Conservation (phyloP, 2,797 vertebrate species). For the Denticeps clupeoides region DNA sequence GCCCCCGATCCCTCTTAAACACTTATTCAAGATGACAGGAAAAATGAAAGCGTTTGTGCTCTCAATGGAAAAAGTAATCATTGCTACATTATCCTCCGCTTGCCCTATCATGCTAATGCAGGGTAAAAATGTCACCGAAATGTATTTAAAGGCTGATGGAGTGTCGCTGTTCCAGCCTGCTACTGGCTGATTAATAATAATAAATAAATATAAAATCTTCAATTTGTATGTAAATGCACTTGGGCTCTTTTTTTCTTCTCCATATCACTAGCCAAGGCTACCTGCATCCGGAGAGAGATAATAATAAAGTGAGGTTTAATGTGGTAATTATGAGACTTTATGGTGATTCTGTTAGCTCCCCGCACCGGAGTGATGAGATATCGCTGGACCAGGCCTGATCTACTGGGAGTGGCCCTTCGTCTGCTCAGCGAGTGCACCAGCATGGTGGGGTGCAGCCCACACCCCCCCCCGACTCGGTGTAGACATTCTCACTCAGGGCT, state of each 20-base stretch:
- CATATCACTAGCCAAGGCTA: conserved; percentile 63
- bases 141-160: conserved; percentile 84
- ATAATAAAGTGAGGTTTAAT: conserved; percentile 80
- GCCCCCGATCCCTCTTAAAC: conserved; percentile 68
- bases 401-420: too few species aligned
- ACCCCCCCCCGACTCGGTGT: too few species aligned
- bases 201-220: conserved; percentile 65
- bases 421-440: too few species aligned
- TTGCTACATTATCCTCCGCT: conserved; percentile 81
- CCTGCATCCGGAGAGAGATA: conserved; percentile 68
- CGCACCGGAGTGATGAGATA: conserved; percentile 63
- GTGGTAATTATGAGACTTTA: conserved; percentile 80
- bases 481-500: too few species aligned
- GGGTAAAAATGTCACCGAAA: conserved; percentile 82
- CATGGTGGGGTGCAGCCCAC: too few species aligned
- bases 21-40: conserved; percentile 88
- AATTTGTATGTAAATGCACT: conserved; percentile 85
- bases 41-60: conserved; percentile 84
- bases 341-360: conserved; percentile 51
- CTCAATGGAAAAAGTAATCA: conserved; percentile 87
- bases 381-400: too few species aligned
- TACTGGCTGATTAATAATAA: conserved; percentile 76
- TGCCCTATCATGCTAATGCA: conserved; percentile 82
- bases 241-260: conserved; percentile 49
- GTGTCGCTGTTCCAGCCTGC: conserved; percentile 72